A percentile compares a stretch with the other conserved stretches of the same genome.
These are phyloP conservation scores for Rhyacophila evoluta DNA, from an alignment of 2,888 invertebrate genomes.

Conservation along the genomic window DNA sequence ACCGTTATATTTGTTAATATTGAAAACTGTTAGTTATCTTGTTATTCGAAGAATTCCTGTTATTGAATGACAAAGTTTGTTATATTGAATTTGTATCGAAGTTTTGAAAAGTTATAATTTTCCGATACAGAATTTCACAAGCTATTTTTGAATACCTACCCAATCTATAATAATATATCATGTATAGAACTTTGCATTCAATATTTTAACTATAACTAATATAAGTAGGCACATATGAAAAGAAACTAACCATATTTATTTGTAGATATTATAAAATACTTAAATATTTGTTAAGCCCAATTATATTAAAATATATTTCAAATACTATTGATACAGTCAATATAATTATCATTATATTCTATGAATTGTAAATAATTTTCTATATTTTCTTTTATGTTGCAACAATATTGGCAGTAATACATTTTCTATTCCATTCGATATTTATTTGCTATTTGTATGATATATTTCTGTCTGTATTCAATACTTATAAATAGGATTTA, in stretches of 20 bases:
- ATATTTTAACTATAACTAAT: not conserved
- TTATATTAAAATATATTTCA: not conserved
- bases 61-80: not conserved
- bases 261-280: not conserved
- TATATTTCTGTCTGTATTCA: not conserved
- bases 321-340: not conserved
- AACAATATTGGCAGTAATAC: no score
- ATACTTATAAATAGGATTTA: not conserved
- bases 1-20: not conserved
- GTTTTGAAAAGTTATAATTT: not conserved
- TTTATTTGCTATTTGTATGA: not conserved
- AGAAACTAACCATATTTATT: not conserved
- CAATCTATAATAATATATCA: not conserved
- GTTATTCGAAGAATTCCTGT: not conserved
- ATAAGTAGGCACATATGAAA: not conserved
- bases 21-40: not conserved
- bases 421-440: not conserved
- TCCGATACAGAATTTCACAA: not conserved
- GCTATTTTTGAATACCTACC: not conserved
- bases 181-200: not conserved
- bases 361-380: not conserved
- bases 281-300: not conserved
- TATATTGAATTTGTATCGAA: not conserved
- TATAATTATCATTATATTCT: not conserved
- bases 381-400: not conserved